A percentile compares a stretch with the other conserved stretches of the same genome.
phyloP scores from a whole-genome alignment of 2,888 invertebrate species.

The Sarcophaga carnaria region DNA sequence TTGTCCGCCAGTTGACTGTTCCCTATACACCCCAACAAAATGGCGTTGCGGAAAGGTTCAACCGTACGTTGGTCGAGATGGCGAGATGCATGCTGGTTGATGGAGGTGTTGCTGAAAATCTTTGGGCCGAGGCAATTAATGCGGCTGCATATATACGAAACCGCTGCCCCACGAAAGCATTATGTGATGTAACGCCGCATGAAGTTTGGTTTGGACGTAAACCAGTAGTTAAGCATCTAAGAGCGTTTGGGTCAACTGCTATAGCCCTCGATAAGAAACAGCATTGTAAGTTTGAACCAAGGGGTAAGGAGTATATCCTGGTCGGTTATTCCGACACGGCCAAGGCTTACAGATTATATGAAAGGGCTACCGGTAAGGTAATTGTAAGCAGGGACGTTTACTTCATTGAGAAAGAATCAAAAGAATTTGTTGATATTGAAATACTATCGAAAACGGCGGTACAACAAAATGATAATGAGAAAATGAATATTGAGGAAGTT shows the following conservation, averaged over 20 bases:
- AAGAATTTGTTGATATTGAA: slow-evolving; percentile 4
- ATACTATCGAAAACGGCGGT: not conserved
- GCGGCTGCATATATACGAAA: not conserved
- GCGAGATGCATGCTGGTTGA: slow-evolving; percentile 8
- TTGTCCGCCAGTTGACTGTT: no score
- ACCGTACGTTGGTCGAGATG: slow-evolving; percentile 7
- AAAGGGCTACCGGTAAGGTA: slow-evolving; percentile 6
- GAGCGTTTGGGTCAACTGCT: slow-evolving; percentile 22
- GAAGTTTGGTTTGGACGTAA: slow-evolving; percentile 17
- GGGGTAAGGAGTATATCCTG: slow-evolving; percentile 19
- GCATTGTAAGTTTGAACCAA: slow-evolving; percentile 30
- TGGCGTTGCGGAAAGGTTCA: slow-evolving; percentile 11
- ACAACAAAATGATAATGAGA: not conserved
- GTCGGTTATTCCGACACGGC: slow-evolving; percentile 31
- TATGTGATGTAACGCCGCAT: slow-evolving; percentile 7
- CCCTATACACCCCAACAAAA: slow-evolving; percentile 5
- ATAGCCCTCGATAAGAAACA: slow-evolving; percentile 23
- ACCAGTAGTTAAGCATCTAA: slow-evolving; percentile 25
- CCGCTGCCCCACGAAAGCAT: slow-evolving; percentile 3
- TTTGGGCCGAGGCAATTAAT: slow-evolving; percentile 4
- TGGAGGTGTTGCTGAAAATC: not conserved
- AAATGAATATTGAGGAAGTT: not conserved
- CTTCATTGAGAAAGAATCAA: not conserved
- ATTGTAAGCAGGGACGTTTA: slow-evolving; percentile 51
- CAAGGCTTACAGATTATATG: slow-evolving; percentile 54